Evolutionary conservation across 2,888 invertebrate species (phyloP).

Genomic region (Baronia brevicornis): DNA sequence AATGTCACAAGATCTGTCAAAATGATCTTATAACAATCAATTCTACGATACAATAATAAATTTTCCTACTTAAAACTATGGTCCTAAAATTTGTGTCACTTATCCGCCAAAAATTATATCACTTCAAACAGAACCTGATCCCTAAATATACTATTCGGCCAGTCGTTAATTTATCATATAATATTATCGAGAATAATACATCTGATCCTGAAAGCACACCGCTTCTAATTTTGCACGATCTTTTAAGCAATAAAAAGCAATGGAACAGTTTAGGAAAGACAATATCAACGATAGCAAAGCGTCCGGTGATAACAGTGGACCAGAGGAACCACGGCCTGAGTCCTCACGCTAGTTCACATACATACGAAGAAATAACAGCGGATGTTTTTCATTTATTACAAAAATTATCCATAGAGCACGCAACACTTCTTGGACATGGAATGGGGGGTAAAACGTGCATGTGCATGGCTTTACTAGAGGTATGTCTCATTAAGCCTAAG

Average conservation of each 20-base stretch:
- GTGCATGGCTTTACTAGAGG: conserved; percentile 83
- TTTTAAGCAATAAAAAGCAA: conserved; percentile 90
- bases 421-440: conserved; percentile 87
- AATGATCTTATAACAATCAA: no score
- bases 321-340: conserved; percentile 96
- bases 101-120: conserved; percentile 8
- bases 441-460: conserved; percentile 94
- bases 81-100: no score
- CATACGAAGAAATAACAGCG: conserved; percentile 82
- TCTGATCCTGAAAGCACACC: conserved; percentile 34
- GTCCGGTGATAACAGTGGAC: conserved; percentile 88
- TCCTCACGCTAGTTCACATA: conserved; percentile 83
- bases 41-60: no score
- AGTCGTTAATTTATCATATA: conserved; percentile 45
- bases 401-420: conserved; percentile 75
- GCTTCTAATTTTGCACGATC: conserved; percentile 82
- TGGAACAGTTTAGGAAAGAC: conserved; percentile 89
- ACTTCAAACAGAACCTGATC: conserved; percentile 11
- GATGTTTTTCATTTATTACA: conserved; percentile 81
- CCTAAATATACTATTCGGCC: conserved; percentile 22
- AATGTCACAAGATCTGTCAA: no score
- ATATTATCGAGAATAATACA: conserved; percentile 37
- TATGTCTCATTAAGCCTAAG: no score
- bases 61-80: no score
- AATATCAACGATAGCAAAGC: conserved; percentile 80